Evolutionary conservation across 2,888 invertebrate genomes (phyloP), one percentile per base, ranked within the genome.

Genomic region (Cataglyphis albicans): DNA sequence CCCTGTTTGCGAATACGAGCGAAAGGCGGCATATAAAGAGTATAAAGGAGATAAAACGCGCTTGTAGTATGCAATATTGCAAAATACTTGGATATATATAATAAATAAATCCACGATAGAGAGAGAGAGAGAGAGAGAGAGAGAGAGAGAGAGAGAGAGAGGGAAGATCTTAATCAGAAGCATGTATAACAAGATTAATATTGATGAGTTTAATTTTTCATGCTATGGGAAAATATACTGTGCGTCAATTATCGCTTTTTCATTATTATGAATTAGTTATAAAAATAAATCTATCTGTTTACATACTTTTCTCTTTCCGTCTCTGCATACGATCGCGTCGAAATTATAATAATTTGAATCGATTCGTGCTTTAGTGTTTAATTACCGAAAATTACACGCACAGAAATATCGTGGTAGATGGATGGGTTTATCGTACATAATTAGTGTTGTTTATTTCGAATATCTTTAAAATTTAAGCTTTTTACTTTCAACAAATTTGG

Each of bases 361-460:
- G 29, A 12, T 41, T 41, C 41, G 41, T 32, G 15, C 18, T 4
- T 48, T n/a, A 6, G 6, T 63, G 3, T 73, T 73, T 59, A 73
- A 41, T 48, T 4, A 44, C 4, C 48, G 48, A n/a, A 48, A 48
- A 48, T 48, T 48, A 7, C 48, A 18, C n/a, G n/a, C 6, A n/a
- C 7, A n/a, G n/a, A 2, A n/a, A 48, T 48, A 48, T 44, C 15
- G 15, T 63, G 29, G 15, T n/a, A 7, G 9, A 21, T 35, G 10
- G 3, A 15, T 9, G 6, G 32, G 32, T 32, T 55, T 35, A 7
- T 29, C 21, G 21, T 18, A 21, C 1, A 5, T 57, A 72, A 57
- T 35, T 44, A 25, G 35, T n/a, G 5, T 57, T n/a, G 38, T 72
- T 72, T 25, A 72, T 72, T 59, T 38, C 12, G 18, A 61, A 9